A percentile compares a stretch with the other conserved stretches of the same genome.
Evolutionary conservation across 2,113 vertebrate species (phyloP).

Genomic region (Halcyon malimbica): DNA sequence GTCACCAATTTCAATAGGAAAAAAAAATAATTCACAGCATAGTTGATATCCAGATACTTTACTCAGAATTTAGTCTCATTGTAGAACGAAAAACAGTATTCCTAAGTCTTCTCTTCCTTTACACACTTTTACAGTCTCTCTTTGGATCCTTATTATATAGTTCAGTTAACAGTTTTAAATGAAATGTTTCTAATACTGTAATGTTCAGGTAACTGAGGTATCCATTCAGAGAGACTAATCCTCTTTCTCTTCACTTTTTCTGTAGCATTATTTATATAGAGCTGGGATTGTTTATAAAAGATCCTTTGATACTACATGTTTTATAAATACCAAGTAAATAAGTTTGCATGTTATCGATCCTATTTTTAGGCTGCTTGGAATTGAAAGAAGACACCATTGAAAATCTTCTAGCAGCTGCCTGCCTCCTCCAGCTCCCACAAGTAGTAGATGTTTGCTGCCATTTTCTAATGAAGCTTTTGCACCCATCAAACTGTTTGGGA

Average conservation of each 20-base stretch:
- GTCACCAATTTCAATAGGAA: not conserved
- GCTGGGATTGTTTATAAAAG: not conserved
- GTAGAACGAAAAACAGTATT: not conserved
- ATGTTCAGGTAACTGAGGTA: not conserved
- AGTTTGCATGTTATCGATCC: not conserved
- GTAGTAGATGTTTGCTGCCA: conserved; percentile 85
- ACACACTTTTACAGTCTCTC: not conserved
- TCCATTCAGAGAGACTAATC: not conserved
- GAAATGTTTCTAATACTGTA: not conserved
- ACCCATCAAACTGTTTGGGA: conserved; percentile 83
- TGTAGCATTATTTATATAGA: not conserved
- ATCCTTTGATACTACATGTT: not conserved
- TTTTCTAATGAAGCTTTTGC: conserved; percentile 83
- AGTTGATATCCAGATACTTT: not conserved
- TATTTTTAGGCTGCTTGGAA: conserved; percentile 76
- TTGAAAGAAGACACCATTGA: conserved; percentile 84
- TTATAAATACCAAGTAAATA: not conserved
- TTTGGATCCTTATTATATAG: not conserved
- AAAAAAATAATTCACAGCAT: not conserved
- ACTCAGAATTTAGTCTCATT: not conserved
- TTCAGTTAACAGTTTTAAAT: not conserved
- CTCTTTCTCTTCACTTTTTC: not conserved
- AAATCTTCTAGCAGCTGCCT: conserved; percentile 82
- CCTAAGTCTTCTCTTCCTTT: not conserved
- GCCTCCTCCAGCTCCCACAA: conserved; percentile 82